phyloP scores from a whole-genome alignment of 2,113 vertebrate genomes.

The Echinops telfairi region DNA sequence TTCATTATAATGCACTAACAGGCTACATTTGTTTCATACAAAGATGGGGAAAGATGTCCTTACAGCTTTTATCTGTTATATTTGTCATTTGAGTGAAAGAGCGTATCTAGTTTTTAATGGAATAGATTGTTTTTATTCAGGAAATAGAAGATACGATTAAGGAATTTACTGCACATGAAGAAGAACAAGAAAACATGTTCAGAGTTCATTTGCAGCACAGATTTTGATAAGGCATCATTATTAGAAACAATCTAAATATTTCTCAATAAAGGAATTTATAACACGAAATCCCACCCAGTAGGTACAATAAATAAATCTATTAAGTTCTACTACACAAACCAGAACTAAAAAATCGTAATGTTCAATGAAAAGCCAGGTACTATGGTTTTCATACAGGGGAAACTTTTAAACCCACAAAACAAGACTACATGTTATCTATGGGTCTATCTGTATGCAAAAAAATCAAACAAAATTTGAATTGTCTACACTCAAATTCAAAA shows the following conservation, averaged over 20 bases:
- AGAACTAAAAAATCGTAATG: not conserved
- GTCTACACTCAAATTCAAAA: not conserved
- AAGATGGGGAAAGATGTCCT: constrained; percentile 85
- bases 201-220: not conserved
- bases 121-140: constrained; percentile 82
- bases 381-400: not conserved
- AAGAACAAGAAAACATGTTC: constrained; percentile 27
- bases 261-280: not conserved
- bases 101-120: constrained; percentile 73
- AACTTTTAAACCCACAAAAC: not conserved
- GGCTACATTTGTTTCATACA: constrained; percentile 85
- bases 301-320: not conserved
- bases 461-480: not conserved
- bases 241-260: not conserved
- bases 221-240: not conserved
- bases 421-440: not conserved
- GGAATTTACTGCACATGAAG: not conserved
- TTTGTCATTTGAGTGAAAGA: constrained; percentile 88
- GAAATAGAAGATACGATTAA: not conserved
- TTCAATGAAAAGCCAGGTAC: not conserved
- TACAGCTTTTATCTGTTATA: constrained; percentile 87
- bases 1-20: constrained; percentile 86
- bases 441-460: not conserved
- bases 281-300: not conserved
- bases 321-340: not conserved